Evolutionary conservation across 2,888 invertebrate genomes (phyloP), one percentile per base, ranked within the genome.

Genomic region (Thysanoteuthis rhombus): DNA sequence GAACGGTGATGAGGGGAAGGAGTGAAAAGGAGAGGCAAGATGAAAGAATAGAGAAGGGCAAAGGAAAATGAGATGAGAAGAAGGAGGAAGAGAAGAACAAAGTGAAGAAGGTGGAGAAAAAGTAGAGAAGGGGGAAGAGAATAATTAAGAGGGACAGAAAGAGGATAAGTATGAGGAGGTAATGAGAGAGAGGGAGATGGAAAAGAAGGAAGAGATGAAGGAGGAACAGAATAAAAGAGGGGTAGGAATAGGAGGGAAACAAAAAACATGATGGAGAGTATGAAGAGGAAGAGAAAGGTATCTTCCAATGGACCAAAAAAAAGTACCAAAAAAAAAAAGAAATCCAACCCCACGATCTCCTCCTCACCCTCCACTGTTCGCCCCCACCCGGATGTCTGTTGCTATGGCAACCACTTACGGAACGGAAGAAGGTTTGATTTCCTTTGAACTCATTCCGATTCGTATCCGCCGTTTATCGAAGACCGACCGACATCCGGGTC

Each of bases 391-490:
- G 75, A 75, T n/a, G 75, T 75, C 75, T 75, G 75, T 75, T 75
- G n/a, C 75, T 75, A 75, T 75, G n/a, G 75, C 36, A 75, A 75
- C 75, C 75, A 75, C 75, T 75, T 75, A 75, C 75, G 75, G 75
- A 75, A 75, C 75, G 75, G 75, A 75, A 75, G 75, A 75, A 75
- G 75, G 75, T 75, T 75, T 75, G 75, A 75, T 75, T 75, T 75
- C 75, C 75, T 75, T 75, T 75, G 75, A 75, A 75, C 75, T 75
- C 75, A 75, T 75, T 75, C 75, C 75, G 75, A 75, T n/a, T 16
- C 75, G 75, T 75, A 75, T 75, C 75, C 75, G 75, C 75, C 75
- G 75, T 75, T 75, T 75, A 75, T 75, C 75, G 75, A 75, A 75
- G 75, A n/a, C 75, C n/a, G 75, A 36, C 75, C 36, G 75, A 75